phyloP scores from a whole-genome alignment of 2,113 vertebrate genomes.

The Onychostruthus taczanowskii region DNA sequence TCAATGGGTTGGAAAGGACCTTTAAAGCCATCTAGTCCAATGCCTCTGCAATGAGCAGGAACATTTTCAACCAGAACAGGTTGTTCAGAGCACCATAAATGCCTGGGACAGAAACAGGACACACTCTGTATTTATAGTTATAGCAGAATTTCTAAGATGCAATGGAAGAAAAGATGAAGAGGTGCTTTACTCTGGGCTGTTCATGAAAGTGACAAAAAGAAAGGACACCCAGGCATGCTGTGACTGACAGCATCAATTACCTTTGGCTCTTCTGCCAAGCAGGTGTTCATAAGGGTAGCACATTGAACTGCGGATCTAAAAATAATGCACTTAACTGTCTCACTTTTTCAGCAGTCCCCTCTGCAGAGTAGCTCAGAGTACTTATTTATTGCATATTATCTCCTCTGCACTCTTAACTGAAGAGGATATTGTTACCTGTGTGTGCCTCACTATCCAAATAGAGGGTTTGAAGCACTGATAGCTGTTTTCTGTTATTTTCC shows the following conservation, averaged over 20 bases:
- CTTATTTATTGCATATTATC: neutral
- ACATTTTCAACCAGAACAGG: neutral
- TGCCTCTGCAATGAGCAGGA: neutral
- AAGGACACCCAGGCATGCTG: neutral
- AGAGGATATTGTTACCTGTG: neutral
- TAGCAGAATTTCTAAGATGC: neutral
- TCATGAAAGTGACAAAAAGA: neutral
- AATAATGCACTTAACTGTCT: neutral
- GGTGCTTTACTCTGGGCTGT: neutral
- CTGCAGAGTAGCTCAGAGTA: neutral
- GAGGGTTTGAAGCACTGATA: neutral
- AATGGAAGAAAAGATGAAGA: neutral
- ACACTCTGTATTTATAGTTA: neutral
- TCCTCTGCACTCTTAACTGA: neutral
- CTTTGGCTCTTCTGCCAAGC: neutral
- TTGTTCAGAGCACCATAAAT: neutral
- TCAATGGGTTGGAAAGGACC: neutral
- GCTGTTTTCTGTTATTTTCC: neutral
- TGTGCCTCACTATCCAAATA: neutral
- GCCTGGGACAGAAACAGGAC: neutral
- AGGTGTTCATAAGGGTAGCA: neutral
- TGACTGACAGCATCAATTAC: neutral
- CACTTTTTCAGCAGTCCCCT: rapidly evolving
- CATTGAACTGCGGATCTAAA: neutral
- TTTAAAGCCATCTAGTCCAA: neutral